These are phyloP conservation scores for Hydrozoanthus gracilis DNA, from an alignment of 92 coral and sea anemone genomes.

Conservation along the genomic window DNA sequence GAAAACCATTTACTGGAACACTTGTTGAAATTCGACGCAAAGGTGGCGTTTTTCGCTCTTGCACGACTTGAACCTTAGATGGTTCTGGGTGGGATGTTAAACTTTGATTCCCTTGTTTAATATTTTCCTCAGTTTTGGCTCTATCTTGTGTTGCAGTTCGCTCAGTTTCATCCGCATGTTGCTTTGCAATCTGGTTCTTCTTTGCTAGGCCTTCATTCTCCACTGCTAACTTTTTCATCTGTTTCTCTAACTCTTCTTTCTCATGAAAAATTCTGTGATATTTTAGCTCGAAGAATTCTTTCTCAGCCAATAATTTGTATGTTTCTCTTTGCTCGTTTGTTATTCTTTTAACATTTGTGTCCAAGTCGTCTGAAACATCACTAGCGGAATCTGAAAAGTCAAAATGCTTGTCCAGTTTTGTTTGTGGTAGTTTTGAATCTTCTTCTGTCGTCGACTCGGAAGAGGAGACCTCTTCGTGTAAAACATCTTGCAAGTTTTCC, in stretches of 20 bases:
- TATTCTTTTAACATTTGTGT: constrained; percentile 23
- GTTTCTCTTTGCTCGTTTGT: constrained; percentile 50
- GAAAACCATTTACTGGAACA: constrained; percentile 67
- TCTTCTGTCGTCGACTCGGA: constrained; percentile 74
- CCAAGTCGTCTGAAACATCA: constrained; percentile 80
- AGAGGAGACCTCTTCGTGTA: constrained; percentile 69
- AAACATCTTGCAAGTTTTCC: neutral
- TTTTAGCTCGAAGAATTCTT: constrained; percentile 68
- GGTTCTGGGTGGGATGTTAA: constrained; percentile 34
- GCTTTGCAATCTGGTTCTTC: constrained; percentile 48
- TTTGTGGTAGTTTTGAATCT: constrained; percentile 58
- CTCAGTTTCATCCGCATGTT: constrained; percentile 45
- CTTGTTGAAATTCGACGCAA: constrained; percentile 40
- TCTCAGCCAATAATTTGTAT: constrained; percentile 71
- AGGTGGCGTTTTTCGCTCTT: constrained; percentile 23
- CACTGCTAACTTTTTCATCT: constrained; percentile 69
- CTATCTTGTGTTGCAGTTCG: constrained; percentile 37
- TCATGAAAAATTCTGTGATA: constrained; percentile 66
- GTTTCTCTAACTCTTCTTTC: constrained; percentile 69
- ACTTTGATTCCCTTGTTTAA: constrained; percentile 58
- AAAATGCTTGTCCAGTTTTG: constrained; percentile 58
- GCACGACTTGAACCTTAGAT: constrained; percentile 25
- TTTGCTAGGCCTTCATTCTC: constrained; percentile 62
- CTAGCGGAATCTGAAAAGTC: constrained; percentile 74
- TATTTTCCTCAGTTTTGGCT: constrained; percentile 33